Percentiles rank a stretch among this genome's conserved stretches.
phyloP scores from a whole-genome alignment of 2,888 invertebrate genomes.

The Campopleginae sp. region DNA sequence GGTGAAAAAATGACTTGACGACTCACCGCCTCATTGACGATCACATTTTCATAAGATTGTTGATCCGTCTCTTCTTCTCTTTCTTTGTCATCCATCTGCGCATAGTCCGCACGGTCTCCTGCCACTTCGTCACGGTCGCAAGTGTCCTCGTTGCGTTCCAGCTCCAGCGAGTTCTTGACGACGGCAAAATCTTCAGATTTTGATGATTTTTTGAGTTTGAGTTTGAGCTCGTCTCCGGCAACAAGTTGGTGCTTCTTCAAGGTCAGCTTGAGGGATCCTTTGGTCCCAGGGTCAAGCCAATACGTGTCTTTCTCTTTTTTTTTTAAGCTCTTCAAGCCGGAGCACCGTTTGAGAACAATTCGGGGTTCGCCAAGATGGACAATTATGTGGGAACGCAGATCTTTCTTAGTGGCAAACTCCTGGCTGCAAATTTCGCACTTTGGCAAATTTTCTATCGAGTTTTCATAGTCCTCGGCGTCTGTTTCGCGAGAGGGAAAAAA shows the following conservation, averaged over 20 bases:
- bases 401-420: conserved; percentile 78
- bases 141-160: conserved; percentile 66
- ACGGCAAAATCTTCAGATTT: conserved; percentile 79
- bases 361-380: conserved; percentile 79
- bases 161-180: conserved; percentile 76
- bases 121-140: conserved; percentile 76
- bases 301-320: conserved; percentile 77
- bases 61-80: conserved; percentile 75
- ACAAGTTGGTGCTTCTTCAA: conserved; percentile 77
- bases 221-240: conserved; percentile 75
- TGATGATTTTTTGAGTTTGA: conserved; percentile 80
- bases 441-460: conserved; percentile 68
- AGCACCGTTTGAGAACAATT: conserved; percentile 79
- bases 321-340: conserved; percentile 72
- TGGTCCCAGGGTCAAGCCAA: conserved; percentile 78
- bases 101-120: conserved; percentile 75
- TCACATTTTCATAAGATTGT: conserved; percentile 80
- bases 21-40: conserved; percentile 79
- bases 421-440: conserved; percentile 80
- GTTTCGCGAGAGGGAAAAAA: conserved; percentile 69
- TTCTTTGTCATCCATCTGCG: conserved; percentile 76
- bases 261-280: conserved; percentile 80
- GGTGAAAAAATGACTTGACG: too few relatives aligned
- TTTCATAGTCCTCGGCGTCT: conserved; percentile 69
- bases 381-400: conserved; percentile 77